These are phyloP conservation scores for Timandra comae DNA, from an alignment of 2,888 invertebrate genomes.

Conservation along the genomic window DNA sequence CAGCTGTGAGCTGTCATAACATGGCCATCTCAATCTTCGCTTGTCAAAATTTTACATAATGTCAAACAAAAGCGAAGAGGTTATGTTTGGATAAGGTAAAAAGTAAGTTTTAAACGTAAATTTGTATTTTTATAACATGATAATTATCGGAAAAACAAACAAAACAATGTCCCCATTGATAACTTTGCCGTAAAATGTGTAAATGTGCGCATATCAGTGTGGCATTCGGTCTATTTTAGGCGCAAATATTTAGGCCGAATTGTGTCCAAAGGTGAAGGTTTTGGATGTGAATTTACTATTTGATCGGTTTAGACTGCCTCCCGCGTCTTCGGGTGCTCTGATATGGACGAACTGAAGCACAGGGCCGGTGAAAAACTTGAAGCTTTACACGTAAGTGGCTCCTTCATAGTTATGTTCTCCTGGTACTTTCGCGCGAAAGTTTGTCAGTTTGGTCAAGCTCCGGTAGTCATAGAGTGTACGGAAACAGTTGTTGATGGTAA, in stretches of 20 bases:
- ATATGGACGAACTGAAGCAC: conserved; percentile 66
- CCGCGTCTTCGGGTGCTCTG: conserved; percentile 38
- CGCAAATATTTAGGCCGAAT: conserved; percentile 57
- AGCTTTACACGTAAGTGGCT: conserved; percentile 64
- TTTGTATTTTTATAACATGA: conserved; percentile 22
- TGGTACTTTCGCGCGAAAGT: conserved; percentile 47
- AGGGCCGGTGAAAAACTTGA: conserved; percentile 68
- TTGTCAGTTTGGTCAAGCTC: too few relatives aligned
- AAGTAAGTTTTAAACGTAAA: conserved; percentile 29
- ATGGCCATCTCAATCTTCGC: too few relatives aligned
- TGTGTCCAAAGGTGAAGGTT: conserved; percentile 72
- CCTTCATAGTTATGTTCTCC: conserved; percentile 30
- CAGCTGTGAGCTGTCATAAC: too few relatives aligned
- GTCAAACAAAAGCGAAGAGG: conserved; percentile 38
- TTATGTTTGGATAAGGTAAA: conserved; percentile 51
- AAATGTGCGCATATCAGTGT: conserved; percentile 26
- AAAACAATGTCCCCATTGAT: conserved; percentile 15
- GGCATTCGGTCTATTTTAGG: conserved; percentile 64
- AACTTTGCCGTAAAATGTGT: conserved; percentile 23
- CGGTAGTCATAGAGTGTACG: too few relatives aligned
- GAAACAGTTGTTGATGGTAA: too few relatives aligned
- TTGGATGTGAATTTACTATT: conserved; percentile 50
- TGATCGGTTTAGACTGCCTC: conserved; percentile 41
- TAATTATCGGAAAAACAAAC: conserved; percentile 11
- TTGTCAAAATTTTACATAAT: conserved; percentile 18